Conservation (phyloP, 2,113 vertebrate genomes). For the Columbina picui region DNA sequence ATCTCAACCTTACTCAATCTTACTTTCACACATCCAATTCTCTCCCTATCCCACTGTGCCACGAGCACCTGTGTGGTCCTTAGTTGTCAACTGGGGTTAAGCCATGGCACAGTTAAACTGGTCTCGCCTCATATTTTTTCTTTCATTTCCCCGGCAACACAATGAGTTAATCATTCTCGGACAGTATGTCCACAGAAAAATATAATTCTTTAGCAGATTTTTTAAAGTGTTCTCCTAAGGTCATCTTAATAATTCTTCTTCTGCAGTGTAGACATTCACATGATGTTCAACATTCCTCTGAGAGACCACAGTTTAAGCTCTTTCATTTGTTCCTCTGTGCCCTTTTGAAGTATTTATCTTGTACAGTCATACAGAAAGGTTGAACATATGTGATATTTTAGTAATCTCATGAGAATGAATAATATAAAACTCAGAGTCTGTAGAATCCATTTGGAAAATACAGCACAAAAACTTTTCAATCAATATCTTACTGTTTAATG, state of each 20-base stretch:
- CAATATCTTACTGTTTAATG: not conserved
- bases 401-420: not conserved
- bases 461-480: not conserved
- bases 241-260: conserved; percentile 21
- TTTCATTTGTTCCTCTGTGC: not conserved
- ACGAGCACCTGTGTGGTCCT: too few species aligned
- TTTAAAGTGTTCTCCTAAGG: not conserved
- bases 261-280: not conserved
- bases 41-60: too few species aligned
- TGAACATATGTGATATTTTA: not conserved
- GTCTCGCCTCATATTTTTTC: not conserved
- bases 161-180: not conserved
- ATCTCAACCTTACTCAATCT: too few species aligned
- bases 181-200: not conserved
- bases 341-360: not conserved
- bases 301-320: not conserved
- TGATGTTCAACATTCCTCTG: conserved; percentile 12
- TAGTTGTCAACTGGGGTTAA: too few species aligned
- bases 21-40: too few species aligned
- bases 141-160: not conserved
- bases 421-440: not conserved
- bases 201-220: not conserved
- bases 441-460: not conserved
- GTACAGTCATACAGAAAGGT: not conserved
- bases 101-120: not conserved